phyloP scores from a whole-genome alignment of 2,797 vertebrate species.

The Onychomys leucogaster region DNA sequence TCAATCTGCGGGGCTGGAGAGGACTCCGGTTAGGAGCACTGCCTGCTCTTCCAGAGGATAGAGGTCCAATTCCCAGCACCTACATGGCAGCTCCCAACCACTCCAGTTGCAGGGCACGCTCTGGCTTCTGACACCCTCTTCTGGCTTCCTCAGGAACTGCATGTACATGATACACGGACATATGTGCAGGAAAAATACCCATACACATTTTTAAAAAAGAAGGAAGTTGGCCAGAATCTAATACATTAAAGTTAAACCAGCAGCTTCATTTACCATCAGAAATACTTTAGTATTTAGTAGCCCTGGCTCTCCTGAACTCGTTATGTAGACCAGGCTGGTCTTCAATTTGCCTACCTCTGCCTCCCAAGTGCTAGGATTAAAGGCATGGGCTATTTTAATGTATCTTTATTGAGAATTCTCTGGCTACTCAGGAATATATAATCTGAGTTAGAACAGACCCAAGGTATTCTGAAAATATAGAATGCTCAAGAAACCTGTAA shows the following conservation, averaged over 20 bases:
- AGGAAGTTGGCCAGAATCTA: background rate
- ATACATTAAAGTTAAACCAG: background rate
- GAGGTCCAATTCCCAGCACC: background rate
- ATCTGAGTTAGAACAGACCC: background rate
- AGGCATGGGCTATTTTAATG: background rate
- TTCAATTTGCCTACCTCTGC: background rate
- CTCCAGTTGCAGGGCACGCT: background rate
- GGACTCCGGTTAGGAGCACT: background rate
- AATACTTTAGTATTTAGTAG: background rate
- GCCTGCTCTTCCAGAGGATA: background rate
- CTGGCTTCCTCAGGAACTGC: background rate
- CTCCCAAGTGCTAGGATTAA: no score
- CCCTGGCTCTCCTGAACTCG: background rate
- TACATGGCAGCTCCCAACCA: background rate
- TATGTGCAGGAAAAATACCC: background rate
- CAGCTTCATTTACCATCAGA: background rate
- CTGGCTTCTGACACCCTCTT: background rate
- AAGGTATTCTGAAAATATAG: background rate
- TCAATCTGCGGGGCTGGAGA: background rate
- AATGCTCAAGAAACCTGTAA: constrained; percentile 33
- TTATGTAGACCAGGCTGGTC: background rate
- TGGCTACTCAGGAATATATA: background rate
- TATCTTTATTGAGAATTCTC: background rate
- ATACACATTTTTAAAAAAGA: background rate
- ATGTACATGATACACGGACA: background rate